These are phyloP conservation scores for Darevskia mixta DNA, from an alignment of 2,797 vertebrate genomes.

Conservation along the genomic window DNA sequence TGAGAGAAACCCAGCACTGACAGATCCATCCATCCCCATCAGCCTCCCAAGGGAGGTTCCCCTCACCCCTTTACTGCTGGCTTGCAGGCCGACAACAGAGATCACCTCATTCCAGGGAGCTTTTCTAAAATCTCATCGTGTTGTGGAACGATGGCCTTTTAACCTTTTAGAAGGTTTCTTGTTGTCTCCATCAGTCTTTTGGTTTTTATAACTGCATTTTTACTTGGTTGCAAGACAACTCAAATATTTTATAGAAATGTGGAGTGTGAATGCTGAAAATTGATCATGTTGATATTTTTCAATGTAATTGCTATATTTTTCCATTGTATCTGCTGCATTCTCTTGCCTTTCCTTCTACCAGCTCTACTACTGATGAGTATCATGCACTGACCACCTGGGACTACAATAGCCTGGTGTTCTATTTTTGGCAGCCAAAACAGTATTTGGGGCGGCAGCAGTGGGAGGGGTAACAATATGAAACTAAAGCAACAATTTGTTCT, in stretches of 20 bases:
- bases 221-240: neutral
- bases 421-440: constrained; percentile 13
- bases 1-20: too few relatives aligned
- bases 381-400: neutral
- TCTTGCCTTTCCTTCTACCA: neutral
- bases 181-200: neutral
- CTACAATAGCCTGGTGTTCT: constrained; percentile 27
- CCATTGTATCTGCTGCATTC: neutral
- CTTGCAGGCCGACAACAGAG: neutral
- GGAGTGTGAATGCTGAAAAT: neutral
- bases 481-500: neutral
- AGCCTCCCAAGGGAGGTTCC: neutral
- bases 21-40: too few relatives aligned
- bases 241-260: neutral
- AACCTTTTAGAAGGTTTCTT: neutral
- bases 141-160: neutral
- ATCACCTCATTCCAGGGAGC: neutral
- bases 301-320: neutral
- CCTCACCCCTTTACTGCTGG: neutral
- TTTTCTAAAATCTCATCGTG: neutral
- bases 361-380: neutral
- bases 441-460: neutral
- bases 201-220: neutral
- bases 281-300: neutral
- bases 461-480: neutral